These are phyloP conservation scores for Bubo bubo DNA, from an alignment of 2,113 vertebrate genomes.

Conservation along the genomic window DNA sequence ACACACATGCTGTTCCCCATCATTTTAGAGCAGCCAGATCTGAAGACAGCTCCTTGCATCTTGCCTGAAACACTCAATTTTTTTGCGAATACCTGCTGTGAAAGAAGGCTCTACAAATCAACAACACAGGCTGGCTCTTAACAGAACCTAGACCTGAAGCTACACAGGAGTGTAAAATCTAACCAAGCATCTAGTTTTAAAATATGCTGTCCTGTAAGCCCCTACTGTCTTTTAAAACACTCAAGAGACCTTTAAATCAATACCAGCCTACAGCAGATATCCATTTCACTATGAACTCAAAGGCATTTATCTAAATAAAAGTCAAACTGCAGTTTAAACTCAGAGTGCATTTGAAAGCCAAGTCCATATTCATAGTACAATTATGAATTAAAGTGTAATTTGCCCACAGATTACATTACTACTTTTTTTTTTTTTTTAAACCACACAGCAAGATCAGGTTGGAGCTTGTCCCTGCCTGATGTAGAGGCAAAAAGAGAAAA, in stretches of 20 bases:
- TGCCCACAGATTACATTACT: conserved; percentile 84
- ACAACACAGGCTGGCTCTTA: neutral
- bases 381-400: conserved; percentile 84
- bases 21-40: neutral
- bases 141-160: neutral
- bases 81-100: neutral
- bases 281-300: conserved; percentile 75
- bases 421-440: conserved; percentile 3
- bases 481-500: conserved; percentile 6
- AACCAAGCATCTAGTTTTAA: conserved; percentile 38
- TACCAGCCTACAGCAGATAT: conserved; percentile 77
- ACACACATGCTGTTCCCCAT: neutral
- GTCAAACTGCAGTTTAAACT: conserved; percentile 84
- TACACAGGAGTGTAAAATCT: neutral
- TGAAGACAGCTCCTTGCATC: neutral
- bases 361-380: conserved; percentile 78
- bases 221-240: conserved; percentile 69
- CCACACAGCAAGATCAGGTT: conserved; percentile 59
- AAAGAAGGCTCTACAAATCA: conserved; percentile 5
- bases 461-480: conserved; percentile 50
- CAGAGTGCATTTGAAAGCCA: conserved; percentile 78
- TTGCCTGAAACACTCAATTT: neutral
- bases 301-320: conserved; percentile 85
- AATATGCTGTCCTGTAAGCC: conserved; percentile 39
- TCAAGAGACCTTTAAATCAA: conserved; percentile 79